Base-by-base conservation (phyloP, 2,113 vertebrate species). In the Antechinus flavipes region DNA sequence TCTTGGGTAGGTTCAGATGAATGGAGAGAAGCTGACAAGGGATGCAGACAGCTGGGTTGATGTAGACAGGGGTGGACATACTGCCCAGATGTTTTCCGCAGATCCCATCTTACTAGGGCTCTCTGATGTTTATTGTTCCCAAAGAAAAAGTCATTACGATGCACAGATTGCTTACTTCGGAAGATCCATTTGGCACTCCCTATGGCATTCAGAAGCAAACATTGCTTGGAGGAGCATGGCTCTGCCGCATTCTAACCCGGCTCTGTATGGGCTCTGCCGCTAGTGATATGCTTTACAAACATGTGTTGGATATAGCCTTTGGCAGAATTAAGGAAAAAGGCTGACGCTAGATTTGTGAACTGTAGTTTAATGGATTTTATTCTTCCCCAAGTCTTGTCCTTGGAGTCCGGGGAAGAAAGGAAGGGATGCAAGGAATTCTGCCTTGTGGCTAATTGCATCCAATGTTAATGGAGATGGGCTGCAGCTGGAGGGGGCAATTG, bases 141-240 rank as follows among this genome's bases (percentile, higher is more conserved):
- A 42, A 84, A 84, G 68, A 84, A 42, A 84, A 84, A 84, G 35
- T 42, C 68, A 42, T 84, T 84, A 84, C 30, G 35, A 68, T 84
- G n/a, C n/a, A 84, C 68, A 84, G 68, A 84, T 84, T 84, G 68
- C 68, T 84, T 84, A 84, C 68, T 84, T 84, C 42, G n/a, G 68
- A 84, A 84, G 68, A 84, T 42, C n/a, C n/a, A 84, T 84, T 84
- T 19, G n/a, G 68, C 68, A 42, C n/a, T 84, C 68, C 68, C 68
- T 1, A 5, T 42, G 68, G n/a, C 22, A 84, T 84, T 84, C 35
- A 84, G 68, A 84, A 84, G n/a, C 68, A 84, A 42, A 84, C n/a
- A 84, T 84, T 19, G 16, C 68, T 84, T 84, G 68, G n/a, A 84
- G 68, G n/a, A 42, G n/a, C 6, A 42, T 2, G 19, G 68, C 68